Conservation (phyloP, 2,888 invertebrate genomes). For the Aphodius granarius region DNA sequence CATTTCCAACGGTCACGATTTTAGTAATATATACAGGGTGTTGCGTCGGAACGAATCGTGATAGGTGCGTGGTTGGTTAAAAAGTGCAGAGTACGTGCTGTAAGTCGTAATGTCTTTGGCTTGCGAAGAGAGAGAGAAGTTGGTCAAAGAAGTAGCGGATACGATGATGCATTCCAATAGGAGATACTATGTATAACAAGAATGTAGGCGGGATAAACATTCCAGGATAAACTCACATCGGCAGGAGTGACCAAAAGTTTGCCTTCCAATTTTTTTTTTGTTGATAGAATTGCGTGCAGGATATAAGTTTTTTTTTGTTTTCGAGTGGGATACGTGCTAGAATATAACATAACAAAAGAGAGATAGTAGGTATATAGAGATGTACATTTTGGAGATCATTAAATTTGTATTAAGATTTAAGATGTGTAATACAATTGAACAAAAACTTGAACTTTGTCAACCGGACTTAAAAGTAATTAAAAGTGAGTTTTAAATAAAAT, state of each 20-base stretch:
- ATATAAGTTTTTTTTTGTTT: neutral
- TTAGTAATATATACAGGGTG: neutral
- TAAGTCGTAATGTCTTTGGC: neutral
- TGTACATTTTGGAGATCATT: neutral
- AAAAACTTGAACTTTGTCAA: neutral
- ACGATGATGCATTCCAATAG: neutral
- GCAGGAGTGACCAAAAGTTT: neutral
- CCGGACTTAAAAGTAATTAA: no score
- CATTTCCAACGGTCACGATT: neutral
- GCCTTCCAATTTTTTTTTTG: neutral
- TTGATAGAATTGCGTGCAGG: neutral
- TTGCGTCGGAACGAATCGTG: neutral
- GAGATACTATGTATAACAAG: neutral
- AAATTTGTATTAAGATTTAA: neutral
- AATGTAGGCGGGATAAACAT: neutral
- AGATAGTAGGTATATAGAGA: neutral
- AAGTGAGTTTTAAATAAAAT: no score
- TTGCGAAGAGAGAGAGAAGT: conserved; percentile 8
- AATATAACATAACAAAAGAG: neutral
- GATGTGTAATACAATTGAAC: neutral
- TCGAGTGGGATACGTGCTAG: neutral
- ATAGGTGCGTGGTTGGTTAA: conserved; percentile 18
- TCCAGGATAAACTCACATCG: neutral
- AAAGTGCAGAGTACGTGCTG: conserved; percentile 13
- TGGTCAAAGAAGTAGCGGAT: neutral